Percentiles rank a stretch among this genome's conserved stretches.
These are phyloP conservation scores for Zaprionus kolodkinae DNA, from an alignment of 1,140 invertebrate species.

Conservation along the genomic window DNA sequence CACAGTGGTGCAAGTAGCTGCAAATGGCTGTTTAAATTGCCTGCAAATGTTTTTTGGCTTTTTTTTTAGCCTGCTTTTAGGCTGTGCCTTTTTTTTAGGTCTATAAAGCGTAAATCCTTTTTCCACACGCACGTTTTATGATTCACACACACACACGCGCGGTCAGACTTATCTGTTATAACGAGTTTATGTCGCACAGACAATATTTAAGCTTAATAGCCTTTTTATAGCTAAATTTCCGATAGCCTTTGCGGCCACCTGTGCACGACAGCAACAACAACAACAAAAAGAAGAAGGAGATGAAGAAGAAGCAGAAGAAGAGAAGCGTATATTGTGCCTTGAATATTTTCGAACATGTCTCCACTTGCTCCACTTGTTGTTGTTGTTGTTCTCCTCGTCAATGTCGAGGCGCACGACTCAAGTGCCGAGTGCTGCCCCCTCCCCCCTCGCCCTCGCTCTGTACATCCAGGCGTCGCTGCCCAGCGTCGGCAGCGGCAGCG, in stretches of 20 bases:
- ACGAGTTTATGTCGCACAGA: slow-evolving; percentile 26
- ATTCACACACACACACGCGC: not conserved
- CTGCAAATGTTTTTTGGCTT: not conserved
- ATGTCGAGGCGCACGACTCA: slow-evolving; percentile 57
- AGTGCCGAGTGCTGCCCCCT: slow-evolving; percentile 39
- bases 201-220: slow-evolving; percentile 49
- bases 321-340: slow-evolving; percentile 32
- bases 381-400: slow-evolving; percentile 59
- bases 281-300: slow-evolving; percentile 6
- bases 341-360: slow-evolving; percentile 38
- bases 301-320: not conserved
- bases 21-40: not conserved
- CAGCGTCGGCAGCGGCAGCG: slow-evolving; percentile 36
- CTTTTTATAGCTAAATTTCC: slow-evolving; percentile 54
- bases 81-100: not conserved
- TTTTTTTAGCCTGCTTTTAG: slow-evolving; percentile 3
- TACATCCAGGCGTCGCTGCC: slow-evolving; percentile 18
- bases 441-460: slow-evolving; percentile 16
- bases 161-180: not conserved
- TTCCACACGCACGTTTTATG: not conserved
- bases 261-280: slow-evolving; percentile 29
- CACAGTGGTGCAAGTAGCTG: slow-evolving; percentile 21
- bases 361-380: slow-evolving; percentile 41
- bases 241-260: slow-evolving; percentile 42
- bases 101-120: not conserved